A percentile compares a stretch with the other conserved stretches of the same genome.
These are phyloP conservation scores for Mermis nigrescens DNA, from an alignment of 2,888 invertebrate genomes.

Conservation along the genomic window DNA sequence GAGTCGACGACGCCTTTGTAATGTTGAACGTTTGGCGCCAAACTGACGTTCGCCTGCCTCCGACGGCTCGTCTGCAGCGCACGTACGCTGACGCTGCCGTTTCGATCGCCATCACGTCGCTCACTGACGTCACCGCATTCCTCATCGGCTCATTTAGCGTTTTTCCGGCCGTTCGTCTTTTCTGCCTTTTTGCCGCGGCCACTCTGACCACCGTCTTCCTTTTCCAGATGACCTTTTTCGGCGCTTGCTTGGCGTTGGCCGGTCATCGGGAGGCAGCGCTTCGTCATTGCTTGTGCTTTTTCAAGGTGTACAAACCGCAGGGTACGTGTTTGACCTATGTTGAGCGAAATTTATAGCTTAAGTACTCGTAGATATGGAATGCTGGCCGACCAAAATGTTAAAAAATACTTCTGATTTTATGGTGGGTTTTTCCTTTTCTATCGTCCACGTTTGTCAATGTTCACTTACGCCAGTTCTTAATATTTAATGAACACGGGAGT, in stretches of 20 bases:
- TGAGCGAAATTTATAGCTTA: too few relatives aligned
- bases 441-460: too few relatives aligned
- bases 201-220: conserved; percentile 70
- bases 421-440: too few relatives aligned
- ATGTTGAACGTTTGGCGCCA: conserved; percentile 79
- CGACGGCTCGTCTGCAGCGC: conserved; percentile 62
- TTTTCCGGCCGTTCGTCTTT: conserved; percentile 20
- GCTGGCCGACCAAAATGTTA: too few relatives aligned
- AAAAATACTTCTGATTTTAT: too few relatives aligned
- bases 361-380: too few relatives aligned
- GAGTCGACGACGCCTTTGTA: conserved; percentile 80
- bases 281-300: conserved; percentile 49
- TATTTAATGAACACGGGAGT: too few relatives aligned
- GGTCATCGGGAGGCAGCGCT: conserved; percentile 69
- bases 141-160: conserved; percentile 51
- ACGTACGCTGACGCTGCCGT: conserved; percentile 76
- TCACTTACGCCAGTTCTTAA: too few relatives aligned
- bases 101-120: conserved; percentile 73
- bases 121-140: conserved; percentile 46
- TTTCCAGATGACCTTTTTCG: conserved; percentile 75
- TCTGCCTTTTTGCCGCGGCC: conserved; percentile 44
- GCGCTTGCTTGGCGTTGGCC: conserved; percentile 65
- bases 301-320: too few relatives aligned
- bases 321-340: too few relatives aligned
- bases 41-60: conserved; percentile 46